Evolutionary conservation across 2,797 vertebrate species (phyloP).

Genomic region (Phoxinus dragarum): DNA sequence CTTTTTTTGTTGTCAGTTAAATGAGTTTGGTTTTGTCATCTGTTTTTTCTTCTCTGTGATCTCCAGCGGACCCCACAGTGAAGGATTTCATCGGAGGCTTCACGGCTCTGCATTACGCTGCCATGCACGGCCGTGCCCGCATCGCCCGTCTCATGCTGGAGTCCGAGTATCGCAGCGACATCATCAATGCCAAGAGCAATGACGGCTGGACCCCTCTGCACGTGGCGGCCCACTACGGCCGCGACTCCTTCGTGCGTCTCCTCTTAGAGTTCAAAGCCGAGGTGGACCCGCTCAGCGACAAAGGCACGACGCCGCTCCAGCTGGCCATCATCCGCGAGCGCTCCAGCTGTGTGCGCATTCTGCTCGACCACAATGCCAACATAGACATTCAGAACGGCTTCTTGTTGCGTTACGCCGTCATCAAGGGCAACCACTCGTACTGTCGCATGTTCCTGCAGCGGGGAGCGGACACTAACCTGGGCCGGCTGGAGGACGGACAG

Average conservation of each 20-base stretch:
- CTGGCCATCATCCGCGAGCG: slow-evolving; percentile 97
- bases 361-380: slow-evolving; percentile 96
- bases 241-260: slow-evolving; percentile 95
- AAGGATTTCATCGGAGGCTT: slow-evolving; percentile 98
- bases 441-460: slow-evolving; percentile 99
- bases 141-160: slow-evolving; percentile 97
- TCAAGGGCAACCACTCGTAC: slow-evolving; percentile 98
- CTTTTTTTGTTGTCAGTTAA: not conserved
- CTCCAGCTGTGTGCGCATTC: slow-evolving; percentile 96
- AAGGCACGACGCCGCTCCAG: slow-evolving; percentile 96
- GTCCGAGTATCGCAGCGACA: slow-evolving; percentile 91
- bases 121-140: slow-evolving; percentile 96
- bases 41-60: slow-evolving; percentile 22
- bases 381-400: slow-evolving; percentile 99
- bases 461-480: slow-evolving; percentile 96
- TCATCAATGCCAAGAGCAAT: slow-evolving; percentile 97
- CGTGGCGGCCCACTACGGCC: slow-evolving; percentile 96
- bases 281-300: slow-evolving; percentile 97
- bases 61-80: slow-evolving; percentile 93
- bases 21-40: not conserved
- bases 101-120: slow-evolving; percentile 97
- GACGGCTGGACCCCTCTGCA: slow-evolving; percentile 98
- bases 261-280: slow-evolving; percentile 96
- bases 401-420: slow-evolving; percentile 95
- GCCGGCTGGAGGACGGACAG: slow-evolving; percentile 96